Evolutionary conservation across 2,113 vertebrate species (phyloP).

Genomic region (Nicator chloris): DNA sequence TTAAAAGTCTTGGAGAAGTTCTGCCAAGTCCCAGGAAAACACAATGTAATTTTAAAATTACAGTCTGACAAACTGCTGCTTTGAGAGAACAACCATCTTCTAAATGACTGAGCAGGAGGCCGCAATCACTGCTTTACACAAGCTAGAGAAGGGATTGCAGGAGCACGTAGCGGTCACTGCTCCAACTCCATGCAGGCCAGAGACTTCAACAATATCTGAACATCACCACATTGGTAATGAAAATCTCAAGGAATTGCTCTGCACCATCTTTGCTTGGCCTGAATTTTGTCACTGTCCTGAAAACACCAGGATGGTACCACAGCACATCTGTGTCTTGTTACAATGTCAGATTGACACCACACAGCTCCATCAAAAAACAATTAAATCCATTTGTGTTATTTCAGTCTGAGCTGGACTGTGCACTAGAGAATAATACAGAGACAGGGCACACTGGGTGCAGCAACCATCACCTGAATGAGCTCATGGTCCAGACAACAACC

Average conservation of each 20-base stretch:
- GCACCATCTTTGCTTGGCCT: background rate
- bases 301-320: background rate
- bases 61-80: slow-evolving; percentile 28
- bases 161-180: accelerated
- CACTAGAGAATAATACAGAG: background rate
- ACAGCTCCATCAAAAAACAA: background rate
- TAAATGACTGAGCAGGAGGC: slow-evolving; percentile 6
- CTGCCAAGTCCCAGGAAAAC: slow-evolving; percentile 45
- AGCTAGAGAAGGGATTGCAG: background rate
- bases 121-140: background rate
- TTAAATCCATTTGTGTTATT: background rate
- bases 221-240: background rate
- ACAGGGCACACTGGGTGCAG: background rate
- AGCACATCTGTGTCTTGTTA: background rate
- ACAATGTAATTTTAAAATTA: slow-evolving; percentile 49
- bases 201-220: background rate
- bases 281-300: background rate
- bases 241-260: background rate
- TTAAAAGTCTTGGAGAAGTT: background rate
- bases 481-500: background rate
- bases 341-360: background rate
- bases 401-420: background rate
- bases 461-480: background rate
- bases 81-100: background rate
- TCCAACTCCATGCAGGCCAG: background rate